Conservation (phyloP, 2,888 invertebrate genomes). For the Sipha maydis region DNA sequence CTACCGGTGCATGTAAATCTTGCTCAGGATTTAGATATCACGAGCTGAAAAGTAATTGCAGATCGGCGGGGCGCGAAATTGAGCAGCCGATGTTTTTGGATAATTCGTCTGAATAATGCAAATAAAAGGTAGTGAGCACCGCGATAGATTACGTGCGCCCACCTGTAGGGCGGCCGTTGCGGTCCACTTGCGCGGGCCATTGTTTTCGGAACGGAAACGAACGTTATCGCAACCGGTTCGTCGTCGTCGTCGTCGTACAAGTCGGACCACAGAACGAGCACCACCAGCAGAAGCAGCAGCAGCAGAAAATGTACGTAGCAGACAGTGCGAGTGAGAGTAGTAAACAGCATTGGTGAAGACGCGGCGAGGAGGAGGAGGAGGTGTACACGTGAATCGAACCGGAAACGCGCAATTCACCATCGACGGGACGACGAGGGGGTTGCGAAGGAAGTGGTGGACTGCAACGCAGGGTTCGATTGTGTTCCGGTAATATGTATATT, state of each 20-base stretch:
- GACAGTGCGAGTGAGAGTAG: neutral
- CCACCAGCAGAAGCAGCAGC: no score
- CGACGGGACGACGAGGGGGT: neutral
- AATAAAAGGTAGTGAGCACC: neutral
- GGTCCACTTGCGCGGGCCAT: conserved; percentile 56
- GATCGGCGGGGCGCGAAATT: no score
- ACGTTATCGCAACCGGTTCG: conserved; percentile 60
- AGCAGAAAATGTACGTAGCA: neutral
- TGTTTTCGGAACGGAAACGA: conserved; percentile 61
- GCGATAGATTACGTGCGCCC: neutral
- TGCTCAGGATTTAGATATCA: no score
- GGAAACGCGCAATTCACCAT: conserved; percentile 56
- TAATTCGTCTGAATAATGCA: conserved; percentile 15
- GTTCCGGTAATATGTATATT: neutral
- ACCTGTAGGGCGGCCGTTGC: conserved; percentile 5
- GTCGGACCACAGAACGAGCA: neutral
- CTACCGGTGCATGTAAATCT: no score
- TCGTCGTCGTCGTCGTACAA: neutral
- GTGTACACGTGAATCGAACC: conserved; percentile 36
- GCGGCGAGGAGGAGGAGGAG: neutral
- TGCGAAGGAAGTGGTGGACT: neutral
- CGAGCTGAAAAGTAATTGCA: no score
- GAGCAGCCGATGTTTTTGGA: conserved; percentile 3
- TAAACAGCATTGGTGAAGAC: neutral
- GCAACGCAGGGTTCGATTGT: conserved; percentile 42